Base-by-base conservation (phyloP, 2,797 vertebrate species). In the Gymnothorax javanicus region DNA sequence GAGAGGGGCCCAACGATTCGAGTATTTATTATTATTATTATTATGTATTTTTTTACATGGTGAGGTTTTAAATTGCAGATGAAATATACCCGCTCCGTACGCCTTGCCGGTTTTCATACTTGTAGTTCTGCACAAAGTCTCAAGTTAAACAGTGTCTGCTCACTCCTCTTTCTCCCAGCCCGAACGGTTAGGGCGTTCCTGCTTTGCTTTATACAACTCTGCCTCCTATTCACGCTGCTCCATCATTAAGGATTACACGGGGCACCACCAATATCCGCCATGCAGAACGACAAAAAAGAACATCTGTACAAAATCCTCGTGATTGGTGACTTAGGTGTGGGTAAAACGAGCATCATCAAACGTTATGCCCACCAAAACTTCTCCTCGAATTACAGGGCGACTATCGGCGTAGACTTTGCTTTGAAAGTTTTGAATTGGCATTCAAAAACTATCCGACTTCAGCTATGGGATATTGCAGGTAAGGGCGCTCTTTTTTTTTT, bases 381-480 rank as follows among this genome's bases (percentile, higher is more conserved):
- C 95, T 99, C 98, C 67, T 96, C 96, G 0, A 98, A 99, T 94
- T 99, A 99, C 95, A 95, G 98, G 79, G 98, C 96, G 67, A 97
- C 96, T 7, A 97, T 97, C 17, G 98, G 98, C 0, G 98, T 99
- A 92, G 98, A 99, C 91, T 99, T 99, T 91, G 98, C 98, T 57
- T 94, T 99, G 69, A 99, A 99, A 93, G 98, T 99, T 90, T 93
- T 99, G 0, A 97, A 96, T 94, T 99, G 98, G 98, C 97, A 99
- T 92, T 94, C 97, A 0, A 97, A 98, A 84, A 99, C 98, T 0
- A 96, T 99, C 64, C 94, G 98, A 58, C 95, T 99, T 57, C 98
- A 99, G 92, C 96, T 99, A 64, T 99, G 98, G 98, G 98, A 99
- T 91, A 99, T 99, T 50, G 98, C 98, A 9, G 98, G 98, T 99